These are phyloP conservation scores for Chamaedrilus cognettii DNA, from an alignment of 2,888 invertebrate species.

Conservation along the genomic window DNA sequence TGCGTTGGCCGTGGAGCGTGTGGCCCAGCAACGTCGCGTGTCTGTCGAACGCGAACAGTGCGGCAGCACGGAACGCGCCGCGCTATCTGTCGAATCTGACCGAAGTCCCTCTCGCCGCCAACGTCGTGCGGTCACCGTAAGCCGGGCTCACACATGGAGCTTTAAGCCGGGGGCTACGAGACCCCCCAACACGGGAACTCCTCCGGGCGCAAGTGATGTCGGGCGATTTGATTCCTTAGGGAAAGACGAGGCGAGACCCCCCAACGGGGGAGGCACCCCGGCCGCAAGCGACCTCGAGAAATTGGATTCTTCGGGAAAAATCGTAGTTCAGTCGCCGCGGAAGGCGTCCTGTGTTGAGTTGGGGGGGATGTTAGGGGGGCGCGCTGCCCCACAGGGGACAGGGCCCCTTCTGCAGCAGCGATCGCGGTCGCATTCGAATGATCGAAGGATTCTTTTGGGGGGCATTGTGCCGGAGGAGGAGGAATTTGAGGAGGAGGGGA, in stretches of 20 bases:
- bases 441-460: background rate
- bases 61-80: constrained; percentile 6
- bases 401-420: background rate
- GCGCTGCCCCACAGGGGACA: too few relatives aligned
- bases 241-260: too few relatives aligned
- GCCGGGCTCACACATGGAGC: constrained; percentile 10
- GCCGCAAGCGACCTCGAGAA: too few relatives aligned
- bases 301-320: too few relatives aligned
- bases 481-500: background rate
- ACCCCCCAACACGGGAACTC: background rate
- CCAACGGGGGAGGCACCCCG: background rate
- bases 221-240: too few relatives aligned
- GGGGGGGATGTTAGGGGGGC: too few relatives aligned
- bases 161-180: background rate
- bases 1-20: constrained; percentile 3
- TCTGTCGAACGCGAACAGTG: constrained; percentile 12
- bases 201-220: background rate
- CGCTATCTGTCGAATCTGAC: background rate
- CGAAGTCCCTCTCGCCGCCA: background rate
- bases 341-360: background rate
- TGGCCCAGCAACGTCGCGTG: background rate
- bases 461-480: background rate
- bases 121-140: constrained; percentile 12
- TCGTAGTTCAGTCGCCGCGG: too few relatives aligned
- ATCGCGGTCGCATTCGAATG: background rate